Base-by-base conservation (phyloP, 1,140 invertebrate species). In the Magallana gigas region DNA sequence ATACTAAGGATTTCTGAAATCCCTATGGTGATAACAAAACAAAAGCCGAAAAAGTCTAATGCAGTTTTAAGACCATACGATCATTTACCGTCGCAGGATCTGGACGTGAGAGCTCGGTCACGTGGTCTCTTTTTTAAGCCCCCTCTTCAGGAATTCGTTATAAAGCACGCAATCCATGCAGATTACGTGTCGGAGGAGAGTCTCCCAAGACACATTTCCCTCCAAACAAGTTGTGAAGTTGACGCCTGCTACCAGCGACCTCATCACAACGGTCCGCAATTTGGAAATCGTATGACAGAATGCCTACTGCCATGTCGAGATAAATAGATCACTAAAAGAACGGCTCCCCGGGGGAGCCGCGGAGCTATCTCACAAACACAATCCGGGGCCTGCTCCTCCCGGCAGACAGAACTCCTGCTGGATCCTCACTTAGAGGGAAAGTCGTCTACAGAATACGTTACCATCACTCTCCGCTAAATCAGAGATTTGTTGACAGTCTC, bases 151-250 rank as follows among this genome's bases (percentile, higher is more conserved):
- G 68, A 76, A 76, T 76, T 76, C 68, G 68, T 71, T 71, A 71
- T 76, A 76, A 76, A 76, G 68, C 68, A 76, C 68, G 68, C 68
- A 29, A 76, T 76, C 23, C 18, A 29, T 29, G 11, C 8, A 1
- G 8, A 76, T 76, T 76, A 76, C 68, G 68, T 76, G 68, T 76
- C 68, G 68, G 23, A 18, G 36, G 11, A 76, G 12, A 11, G 68
- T 76, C 68, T 76, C 68, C 68, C 18, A 76, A 76, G 68, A 76
- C 23, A 76, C 68, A 76, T 76, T 76, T 76, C 18, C 23, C 68
- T 76, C 68, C 29, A 76, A 76, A 76, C 68, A 76, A 76, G 68
- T 76, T 76, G 68, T 76, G 68, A 76, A 76, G 23, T 76, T 76
- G 68, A 76, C 68, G 23, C 68, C 68, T 36, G 23, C 23, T 76